phyloP scores from a whole-genome alignment of 2,113 vertebrate species.

The Dendropsophus ebraccatus region DNA sequence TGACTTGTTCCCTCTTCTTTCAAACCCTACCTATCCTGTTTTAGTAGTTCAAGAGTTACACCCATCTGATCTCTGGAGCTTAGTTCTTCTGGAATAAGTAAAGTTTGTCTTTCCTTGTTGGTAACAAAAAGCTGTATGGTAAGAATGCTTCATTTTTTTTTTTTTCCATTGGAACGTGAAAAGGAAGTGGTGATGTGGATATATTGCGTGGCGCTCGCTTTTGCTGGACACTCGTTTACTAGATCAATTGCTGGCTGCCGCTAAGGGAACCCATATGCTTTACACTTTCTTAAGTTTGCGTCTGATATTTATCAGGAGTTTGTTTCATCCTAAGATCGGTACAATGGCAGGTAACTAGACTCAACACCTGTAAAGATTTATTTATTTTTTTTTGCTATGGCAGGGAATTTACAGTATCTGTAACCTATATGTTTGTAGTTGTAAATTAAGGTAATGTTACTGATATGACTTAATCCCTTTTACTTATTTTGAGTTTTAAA shows the following conservation, averaged over 20 bases:
- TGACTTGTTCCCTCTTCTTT: background rate
- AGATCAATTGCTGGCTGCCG: background rate
- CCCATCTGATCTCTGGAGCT: background rate
- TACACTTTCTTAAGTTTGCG: background rate
- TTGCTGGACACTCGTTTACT: background rate
- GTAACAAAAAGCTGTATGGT: background rate
- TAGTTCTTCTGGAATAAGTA: background rate
- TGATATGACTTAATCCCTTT: background rate
- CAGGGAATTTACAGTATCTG: too few relatives aligned
- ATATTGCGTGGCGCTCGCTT: background rate
- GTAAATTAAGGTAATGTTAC: too few relatives aligned
- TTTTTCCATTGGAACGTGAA: slow-evolving; percentile 5
- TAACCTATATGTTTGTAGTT: too few relatives aligned
- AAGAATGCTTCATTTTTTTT: background rate
- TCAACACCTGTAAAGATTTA: too few relatives aligned
- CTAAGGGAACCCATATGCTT: background rate
- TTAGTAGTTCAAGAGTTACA: background rate
- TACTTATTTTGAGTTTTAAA: background rate
- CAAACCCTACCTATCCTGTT: background rate
- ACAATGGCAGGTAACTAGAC: background rate
- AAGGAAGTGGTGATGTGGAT: slow-evolving; percentile 35
- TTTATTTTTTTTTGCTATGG: too few relatives aligned
- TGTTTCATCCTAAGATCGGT: background rate
- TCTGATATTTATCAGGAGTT: background rate
- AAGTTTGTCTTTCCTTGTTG: background rate